These are phyloP conservation scores for Dendrophyllia cribrosa DNA, from an alignment of 64 coral and sea anemone species.

Conservation along the genomic window DNA sequence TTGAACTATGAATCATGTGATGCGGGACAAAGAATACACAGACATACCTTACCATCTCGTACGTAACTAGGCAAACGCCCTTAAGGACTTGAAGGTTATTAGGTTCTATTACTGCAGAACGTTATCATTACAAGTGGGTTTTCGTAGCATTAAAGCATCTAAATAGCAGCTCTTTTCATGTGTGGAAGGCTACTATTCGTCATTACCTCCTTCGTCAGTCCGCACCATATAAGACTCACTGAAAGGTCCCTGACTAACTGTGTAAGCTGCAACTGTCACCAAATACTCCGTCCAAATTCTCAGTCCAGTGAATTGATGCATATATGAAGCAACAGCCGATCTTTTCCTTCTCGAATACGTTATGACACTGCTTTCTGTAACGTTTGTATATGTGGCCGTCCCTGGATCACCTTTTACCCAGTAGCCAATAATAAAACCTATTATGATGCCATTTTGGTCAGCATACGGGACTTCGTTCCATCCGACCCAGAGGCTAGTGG, in stretches of 20 bases:
- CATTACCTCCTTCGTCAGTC: slow-evolving; percentile 71
- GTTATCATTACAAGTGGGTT: too few relatives aligned
- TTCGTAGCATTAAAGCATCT: too few relatives aligned
- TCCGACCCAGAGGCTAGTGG: slow-evolving; percentile 8
- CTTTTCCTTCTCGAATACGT: background rate
- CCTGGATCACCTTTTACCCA: slow-evolving; percentile 12
- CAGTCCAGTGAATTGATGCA: background rate
- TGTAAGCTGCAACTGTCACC: slow-evolving; percentile 13
- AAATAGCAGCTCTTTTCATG: too few relatives aligned
- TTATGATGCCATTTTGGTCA: slow-evolving; percentile 8
- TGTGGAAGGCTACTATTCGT: background rate
- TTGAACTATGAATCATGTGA: too few relatives aligned
- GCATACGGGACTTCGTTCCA: slow-evolving; percentile 25
- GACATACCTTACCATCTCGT: too few relatives aligned
- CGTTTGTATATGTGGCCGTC: background rate
- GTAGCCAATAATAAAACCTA: slow-evolving; percentile 15
- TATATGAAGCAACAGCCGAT: background rate
- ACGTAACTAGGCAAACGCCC: too few relatives aligned
- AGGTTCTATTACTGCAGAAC: too few relatives aligned
- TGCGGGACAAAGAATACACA: too few relatives aligned
- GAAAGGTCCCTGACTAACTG: slow-evolving; percentile 32
- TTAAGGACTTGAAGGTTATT: too few relatives aligned
- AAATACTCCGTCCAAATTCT: slow-evolving; percentile 63
- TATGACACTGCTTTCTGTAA: background rate
- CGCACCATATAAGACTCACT: background rate